phyloP scores from a whole-genome alignment of 2,888 invertebrate genomes.

The Microplitis manilae region DNA sequence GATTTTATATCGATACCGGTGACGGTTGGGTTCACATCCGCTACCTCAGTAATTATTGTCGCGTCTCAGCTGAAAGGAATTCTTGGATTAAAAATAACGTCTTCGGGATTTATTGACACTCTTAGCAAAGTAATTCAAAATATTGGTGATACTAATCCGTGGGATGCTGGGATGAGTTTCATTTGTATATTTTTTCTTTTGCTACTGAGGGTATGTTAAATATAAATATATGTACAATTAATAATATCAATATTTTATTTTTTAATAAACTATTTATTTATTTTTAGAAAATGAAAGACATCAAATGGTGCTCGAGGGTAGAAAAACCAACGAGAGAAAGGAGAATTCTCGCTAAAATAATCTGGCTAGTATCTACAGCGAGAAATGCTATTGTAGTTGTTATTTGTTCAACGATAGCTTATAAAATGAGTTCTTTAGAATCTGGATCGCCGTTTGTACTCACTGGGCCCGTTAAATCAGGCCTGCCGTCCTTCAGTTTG shows the following conservation, averaged over 20 bases:
- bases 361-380: slow-evolving; percentile 87
- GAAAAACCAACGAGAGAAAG: slow-evolving; percentile 70
- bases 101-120: slow-evolving; percentile 84
- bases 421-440: slow-evolving; percentile 73
- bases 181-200: slow-evolving; percentile 82
- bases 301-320: slow-evolving; percentile 71
- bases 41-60: slow-evolving; percentile 91
- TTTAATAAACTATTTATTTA: slow-evolving; percentile 30
- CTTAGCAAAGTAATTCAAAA: slow-evolving; percentile 80
- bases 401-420: slow-evolving; percentile 80
- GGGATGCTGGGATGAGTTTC: slow-evolving; percentile 82
- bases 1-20: slow-evolving; percentile 93
- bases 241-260: slow-evolving; percentile 23
- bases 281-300: slow-evolving; percentile 81
- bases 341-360: slow-evolving; percentile 73
- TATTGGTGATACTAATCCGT: slow-evolving; percentile 78
- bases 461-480: slow-evolving; percentile 83
- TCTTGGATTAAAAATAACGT: slow-evolving; percentile 81
- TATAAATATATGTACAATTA: background rate
- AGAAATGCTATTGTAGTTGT: slow-evolving; percentile 89
- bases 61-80: slow-evolving; percentile 86
- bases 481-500: slow-evolving; percentile 79
- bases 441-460: slow-evolving; percentile 79
- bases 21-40: slow-evolving; percentile 91
- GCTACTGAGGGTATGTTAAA: slow-evolving; percentile 79